Percentiles rank a stretch among this genome's conserved stretches.
Conservation (phyloP, 2,113 vertebrate genomes). For the Bujurquina vittata region DNA sequence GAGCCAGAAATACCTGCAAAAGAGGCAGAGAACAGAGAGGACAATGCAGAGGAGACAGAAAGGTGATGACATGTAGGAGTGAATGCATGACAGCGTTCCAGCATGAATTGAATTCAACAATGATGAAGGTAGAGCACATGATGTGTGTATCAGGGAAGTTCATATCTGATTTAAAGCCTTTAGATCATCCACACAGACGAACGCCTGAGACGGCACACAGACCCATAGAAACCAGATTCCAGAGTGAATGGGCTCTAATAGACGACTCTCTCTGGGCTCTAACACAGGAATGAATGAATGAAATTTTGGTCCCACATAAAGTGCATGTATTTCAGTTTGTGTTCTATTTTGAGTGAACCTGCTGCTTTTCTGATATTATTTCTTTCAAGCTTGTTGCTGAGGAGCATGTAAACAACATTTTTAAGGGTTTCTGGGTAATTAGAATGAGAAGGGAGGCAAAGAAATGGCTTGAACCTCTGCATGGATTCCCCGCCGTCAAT, state of each 20-base stretch:
- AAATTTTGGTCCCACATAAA: neutral
- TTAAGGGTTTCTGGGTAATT: slow-evolving; percentile 22
- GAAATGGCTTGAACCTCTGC: slow-evolving; percentile 1
- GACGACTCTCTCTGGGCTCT: neutral
- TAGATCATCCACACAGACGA: too few relatives aligned
- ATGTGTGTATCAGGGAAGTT: too few relatives aligned
- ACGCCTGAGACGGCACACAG: too few relatives aligned
- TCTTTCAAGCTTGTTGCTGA: neutral
- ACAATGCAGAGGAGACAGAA: neutral
- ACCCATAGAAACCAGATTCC: neutral
- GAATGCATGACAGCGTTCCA: neutral
- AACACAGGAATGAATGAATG: neutral
- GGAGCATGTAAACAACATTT: neutral
- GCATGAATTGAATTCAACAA: neutral
- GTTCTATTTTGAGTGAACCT: neutral
- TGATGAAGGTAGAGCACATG: neutral
- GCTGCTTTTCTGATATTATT: neutral
- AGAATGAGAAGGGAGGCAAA: neutral
- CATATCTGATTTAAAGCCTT: too few relatives aligned
- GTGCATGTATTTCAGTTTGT: neutral
- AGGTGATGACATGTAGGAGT: neutral
- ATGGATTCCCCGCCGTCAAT: neutral
- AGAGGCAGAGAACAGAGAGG: neutral
- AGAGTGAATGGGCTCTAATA: neutral
- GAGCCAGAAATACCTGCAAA: neutral